Percentiles rank a stretch among this genome's conserved stretches.
Evolutionary conservation across 2,888 invertebrate genomes (phyloP).

Genomic region (Ditula angustiorana): DNA sequence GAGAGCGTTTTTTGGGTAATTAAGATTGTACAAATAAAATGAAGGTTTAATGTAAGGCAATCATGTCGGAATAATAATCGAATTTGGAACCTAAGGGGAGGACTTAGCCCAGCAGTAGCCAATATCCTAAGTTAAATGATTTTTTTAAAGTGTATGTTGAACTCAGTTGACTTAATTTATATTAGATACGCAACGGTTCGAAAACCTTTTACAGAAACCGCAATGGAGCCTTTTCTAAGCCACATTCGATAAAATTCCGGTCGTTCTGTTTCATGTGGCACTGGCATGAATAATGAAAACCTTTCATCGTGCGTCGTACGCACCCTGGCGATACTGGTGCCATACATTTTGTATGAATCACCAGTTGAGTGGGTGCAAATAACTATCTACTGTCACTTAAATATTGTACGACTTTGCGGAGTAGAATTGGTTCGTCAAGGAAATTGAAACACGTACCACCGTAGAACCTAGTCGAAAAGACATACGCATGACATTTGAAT

Average conservation of each 20-base stretch:
- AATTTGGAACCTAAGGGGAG: too few species aligned
- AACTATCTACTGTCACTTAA: background rate
- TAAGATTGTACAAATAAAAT: too few species aligned
- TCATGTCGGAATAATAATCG: too few species aligned
- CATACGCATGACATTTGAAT: too few species aligned
- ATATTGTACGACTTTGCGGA: background rate
- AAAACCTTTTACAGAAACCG: background rate
- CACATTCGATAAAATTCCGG: background rate
- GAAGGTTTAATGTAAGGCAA: too few species aligned
- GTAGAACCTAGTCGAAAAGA: too few species aligned
- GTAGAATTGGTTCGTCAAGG: background rate
- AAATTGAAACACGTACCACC: too few species aligned
- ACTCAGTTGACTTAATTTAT: background rate
- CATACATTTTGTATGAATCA: slow-evolving; percentile 17
- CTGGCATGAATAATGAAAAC: slow-evolving; percentile 17
- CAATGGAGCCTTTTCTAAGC: background rate
- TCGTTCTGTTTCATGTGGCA: slow-evolving; percentile 9
- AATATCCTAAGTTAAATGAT: too few species aligned
- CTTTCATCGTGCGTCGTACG: background rate
- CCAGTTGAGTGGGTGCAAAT: background rate
- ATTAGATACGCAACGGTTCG: too few species aligned
- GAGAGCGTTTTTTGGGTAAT: too few species aligned
- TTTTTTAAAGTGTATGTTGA: too few species aligned
- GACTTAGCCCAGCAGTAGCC: too few species aligned
- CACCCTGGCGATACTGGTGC: background rate